phyloP scores from a whole-genome alignment of 2,888 invertebrate species.

The Epicampocera succincta region DNA sequence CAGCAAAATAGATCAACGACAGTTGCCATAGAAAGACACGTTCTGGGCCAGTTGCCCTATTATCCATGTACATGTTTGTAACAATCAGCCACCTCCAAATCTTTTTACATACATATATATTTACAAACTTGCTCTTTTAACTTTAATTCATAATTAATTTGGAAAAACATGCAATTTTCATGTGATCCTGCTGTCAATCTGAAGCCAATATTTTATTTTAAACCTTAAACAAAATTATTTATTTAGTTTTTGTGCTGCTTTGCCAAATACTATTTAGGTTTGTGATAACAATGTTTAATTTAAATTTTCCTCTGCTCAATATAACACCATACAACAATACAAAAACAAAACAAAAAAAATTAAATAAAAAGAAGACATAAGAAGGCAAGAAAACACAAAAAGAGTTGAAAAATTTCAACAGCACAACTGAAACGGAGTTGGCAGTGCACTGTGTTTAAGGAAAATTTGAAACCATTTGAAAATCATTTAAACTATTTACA shows the following conservation, averaged over 20 bases:
- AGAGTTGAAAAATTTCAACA: constrained; percentile 2
- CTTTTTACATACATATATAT: too few relatives aligned
- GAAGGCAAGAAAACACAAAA: not conserved
- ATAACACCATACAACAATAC: constrained; percentile 21
- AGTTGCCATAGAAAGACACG: too few relatives aligned
- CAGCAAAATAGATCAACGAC: too few relatives aligned
- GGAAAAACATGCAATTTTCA: constrained; percentile 1
- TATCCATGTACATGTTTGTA: too few relatives aligned
- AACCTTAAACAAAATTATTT: not conserved
- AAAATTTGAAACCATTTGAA: constrained; percentile 73
- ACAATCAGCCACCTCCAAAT: too few relatives aligned
- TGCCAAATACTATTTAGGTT: not conserved
- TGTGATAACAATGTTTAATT: constrained; percentile 41
- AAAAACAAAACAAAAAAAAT: constrained; percentile 3
- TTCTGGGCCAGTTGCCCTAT: too few relatives aligned
- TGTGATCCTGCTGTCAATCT: constrained; percentile 1
- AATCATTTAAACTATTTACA: constrained; percentile 81
- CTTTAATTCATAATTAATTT: not conserved
- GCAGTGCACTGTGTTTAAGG: constrained; percentile 55
- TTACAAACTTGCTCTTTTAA: too few relatives aligned
- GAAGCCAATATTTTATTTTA: not conserved
- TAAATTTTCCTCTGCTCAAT: constrained; percentile 18
- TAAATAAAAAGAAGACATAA: constrained; percentile 3
- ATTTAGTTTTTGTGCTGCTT: not conserved
- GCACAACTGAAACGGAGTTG: constrained; percentile 52